phyloP scores from a whole-genome alignment of 2,888 invertebrate species.

The Callyntrura guangdongensis region DNA sequence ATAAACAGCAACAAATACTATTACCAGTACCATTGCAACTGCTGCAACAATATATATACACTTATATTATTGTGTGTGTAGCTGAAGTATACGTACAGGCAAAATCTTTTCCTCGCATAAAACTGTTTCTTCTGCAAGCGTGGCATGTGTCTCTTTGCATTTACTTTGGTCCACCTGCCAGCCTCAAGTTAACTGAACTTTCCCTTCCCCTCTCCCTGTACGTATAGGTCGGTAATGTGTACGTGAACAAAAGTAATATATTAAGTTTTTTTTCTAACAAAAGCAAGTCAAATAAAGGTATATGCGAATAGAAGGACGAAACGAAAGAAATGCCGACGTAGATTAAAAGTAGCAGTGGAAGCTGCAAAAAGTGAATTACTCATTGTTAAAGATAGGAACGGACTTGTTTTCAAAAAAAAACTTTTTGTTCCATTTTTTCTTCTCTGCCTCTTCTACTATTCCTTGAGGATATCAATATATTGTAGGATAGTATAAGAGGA shows the following conservation, averaged over 20 bases:
- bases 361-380: constrained; percentile 64
- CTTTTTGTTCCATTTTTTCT: constrained; percentile 56
- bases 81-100: background rate
- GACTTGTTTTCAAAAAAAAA: constrained; percentile 34
- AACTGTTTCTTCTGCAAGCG: background rate
- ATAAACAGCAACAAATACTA: constrained; percentile 21
- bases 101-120: background rate
- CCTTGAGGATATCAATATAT: constrained; percentile 63
- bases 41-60: background rate
- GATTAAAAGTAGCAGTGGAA: constrained; percentile 63
- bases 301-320: background rate
- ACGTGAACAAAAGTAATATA: constrained; percentile 48
- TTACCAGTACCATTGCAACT: background rate
- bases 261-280: constrained; percentile 22
- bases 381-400: constrained; percentile 60
- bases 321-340: constrained; percentile 64
- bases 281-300: constrained; percentile 16
- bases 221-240: background rate
- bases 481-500: background rate
- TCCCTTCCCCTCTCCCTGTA: background rate
- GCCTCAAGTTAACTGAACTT: constrained; percentile 35
- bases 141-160: constrained; percentile 60
- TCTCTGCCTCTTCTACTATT: constrained; percentile 17
- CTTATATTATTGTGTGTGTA: background rate
- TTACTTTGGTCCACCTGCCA: constrained; percentile 75